Evolutionary conservation across 2,797 vertebrate species (phyloP).

Genomic region (Pseudochirops corinnae): DNA sequence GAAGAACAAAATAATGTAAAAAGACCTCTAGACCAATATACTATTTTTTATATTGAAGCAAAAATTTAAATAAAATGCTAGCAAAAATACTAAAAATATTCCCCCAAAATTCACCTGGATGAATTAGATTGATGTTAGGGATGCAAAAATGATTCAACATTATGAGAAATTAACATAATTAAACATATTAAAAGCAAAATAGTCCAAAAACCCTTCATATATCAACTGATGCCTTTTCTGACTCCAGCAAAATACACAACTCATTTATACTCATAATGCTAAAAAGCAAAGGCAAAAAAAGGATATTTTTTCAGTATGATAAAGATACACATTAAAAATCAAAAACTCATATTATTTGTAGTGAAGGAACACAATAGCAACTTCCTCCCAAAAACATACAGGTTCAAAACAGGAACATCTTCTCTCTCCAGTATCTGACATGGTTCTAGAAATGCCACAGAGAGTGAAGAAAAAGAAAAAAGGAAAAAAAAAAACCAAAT

Average conservation of each 20-base stretch:
- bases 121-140: too few relatives aligned
- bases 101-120: too few relatives aligned
- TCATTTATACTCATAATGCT: not conserved
- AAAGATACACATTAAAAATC: not conserved
- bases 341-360: not conserved
- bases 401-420: not conserved
- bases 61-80: too few relatives aligned
- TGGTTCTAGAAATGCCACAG: not conserved
- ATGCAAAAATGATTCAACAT: too few relatives aligned
- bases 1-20: too few relatives aligned
- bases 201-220: too few relatives aligned
- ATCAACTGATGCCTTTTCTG: not conserved
- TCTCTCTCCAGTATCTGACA: not conserved
- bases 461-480: not conserved
- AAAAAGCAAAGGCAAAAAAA: not conserved
- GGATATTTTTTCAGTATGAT: not conserved
- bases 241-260: not conserved
- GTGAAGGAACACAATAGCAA: not conserved
- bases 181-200: too few relatives aligned
- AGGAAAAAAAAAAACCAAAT: not conserved
- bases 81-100: too few relatives aligned
- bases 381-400: not conserved
- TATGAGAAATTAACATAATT: too few relatives aligned
- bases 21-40: too few relatives aligned
- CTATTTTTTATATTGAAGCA: too few relatives aligned